Evolutionary conservation across 2,797 vertebrate species (phyloP).

Genomic region (Hydrophis major): DNA sequence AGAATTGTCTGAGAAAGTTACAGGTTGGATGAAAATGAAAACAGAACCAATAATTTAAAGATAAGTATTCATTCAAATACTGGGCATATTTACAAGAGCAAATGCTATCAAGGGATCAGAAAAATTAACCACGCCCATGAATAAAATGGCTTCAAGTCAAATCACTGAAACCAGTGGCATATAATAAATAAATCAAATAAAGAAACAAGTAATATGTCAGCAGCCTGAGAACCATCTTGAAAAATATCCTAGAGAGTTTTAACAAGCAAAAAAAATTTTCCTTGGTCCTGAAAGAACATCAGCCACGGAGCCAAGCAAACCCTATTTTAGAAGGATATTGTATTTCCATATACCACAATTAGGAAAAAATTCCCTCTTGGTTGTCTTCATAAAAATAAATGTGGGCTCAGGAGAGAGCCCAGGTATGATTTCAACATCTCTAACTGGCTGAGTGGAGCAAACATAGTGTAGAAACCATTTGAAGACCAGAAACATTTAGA

Average conservation of each 20-base stretch:
- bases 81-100: neutral
- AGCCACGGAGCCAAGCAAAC: neutral
- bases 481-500: neutral
- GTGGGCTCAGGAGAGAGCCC: neutral
- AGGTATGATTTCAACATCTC: no score
- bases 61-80: neutral
- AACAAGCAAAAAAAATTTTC: neutral
- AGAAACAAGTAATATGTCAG: neutral
- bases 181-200: neutral
- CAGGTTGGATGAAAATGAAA: neutral
- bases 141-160: neutral
- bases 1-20: neutral
- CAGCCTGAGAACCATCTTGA: neutral
- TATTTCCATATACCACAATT: neutral
- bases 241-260: neutral
- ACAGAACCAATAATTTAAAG: neutral
- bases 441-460: neutral
- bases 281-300: neutral
- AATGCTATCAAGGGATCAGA: neutral
- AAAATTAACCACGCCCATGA: neutral
- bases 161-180: neutral
- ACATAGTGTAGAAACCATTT: neutral
- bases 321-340: neutral
- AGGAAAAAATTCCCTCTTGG: neutral
- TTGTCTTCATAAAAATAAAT: neutral